These are phyloP conservation scores for Athetis lepigone DNA, from an alignment of 2,888 invertebrate genomes.

Conservation along the genomic window DNA sequence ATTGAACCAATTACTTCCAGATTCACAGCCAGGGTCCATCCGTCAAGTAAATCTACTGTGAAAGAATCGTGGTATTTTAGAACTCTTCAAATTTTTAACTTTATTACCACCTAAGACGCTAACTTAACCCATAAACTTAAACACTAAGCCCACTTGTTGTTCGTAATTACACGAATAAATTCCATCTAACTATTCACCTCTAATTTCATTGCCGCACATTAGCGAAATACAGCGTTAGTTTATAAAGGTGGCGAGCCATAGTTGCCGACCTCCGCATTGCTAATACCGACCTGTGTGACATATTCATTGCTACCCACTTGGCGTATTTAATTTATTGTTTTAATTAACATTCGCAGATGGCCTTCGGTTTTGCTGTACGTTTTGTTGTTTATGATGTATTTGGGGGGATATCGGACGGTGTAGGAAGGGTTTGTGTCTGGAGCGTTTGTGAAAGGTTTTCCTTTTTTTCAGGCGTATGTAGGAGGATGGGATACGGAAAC, in stretches of 20 bases:
- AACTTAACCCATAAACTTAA: slow-evolving; percentile 33
- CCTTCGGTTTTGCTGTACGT: slow-evolving; percentile 76
- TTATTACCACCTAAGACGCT: slow-evolving; percentile 20
- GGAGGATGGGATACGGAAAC: too few relatives aligned
- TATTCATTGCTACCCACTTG: slow-evolving; percentile 81
- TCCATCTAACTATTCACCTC: slow-evolving; percentile 52
- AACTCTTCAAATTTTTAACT: slow-evolving; percentile 15
- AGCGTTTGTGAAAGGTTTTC: neutral
- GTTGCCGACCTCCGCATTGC: slow-evolving; percentile 81
- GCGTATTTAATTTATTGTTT: slow-evolving; percentile 82
- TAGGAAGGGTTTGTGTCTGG: slow-evolving; percentile 18
- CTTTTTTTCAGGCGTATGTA: neutral
- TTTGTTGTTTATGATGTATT: slow-evolving; percentile 78
- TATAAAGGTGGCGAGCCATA: slow-evolving; percentile 77
- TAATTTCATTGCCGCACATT: slow-evolving; percentile 72
- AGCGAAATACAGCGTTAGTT: slow-evolving; percentile 82
- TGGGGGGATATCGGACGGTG: slow-evolving; percentile 62
- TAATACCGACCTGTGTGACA: slow-evolving; percentile 81
- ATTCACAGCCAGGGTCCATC: too few relatives aligned
- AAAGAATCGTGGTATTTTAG: too few relatives aligned
- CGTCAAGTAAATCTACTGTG: too few relatives aligned
- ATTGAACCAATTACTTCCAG: too few relatives aligned
- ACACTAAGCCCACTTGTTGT: slow-evolving; percentile 41
- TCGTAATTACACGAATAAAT: slow-evolving; percentile 53
- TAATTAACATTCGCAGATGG: slow-evolving; percentile 80